phyloP scores from a whole-genome alignment of 2,797 vertebrate genomes.

The Pseudochaenichthys georgianus region DNA sequence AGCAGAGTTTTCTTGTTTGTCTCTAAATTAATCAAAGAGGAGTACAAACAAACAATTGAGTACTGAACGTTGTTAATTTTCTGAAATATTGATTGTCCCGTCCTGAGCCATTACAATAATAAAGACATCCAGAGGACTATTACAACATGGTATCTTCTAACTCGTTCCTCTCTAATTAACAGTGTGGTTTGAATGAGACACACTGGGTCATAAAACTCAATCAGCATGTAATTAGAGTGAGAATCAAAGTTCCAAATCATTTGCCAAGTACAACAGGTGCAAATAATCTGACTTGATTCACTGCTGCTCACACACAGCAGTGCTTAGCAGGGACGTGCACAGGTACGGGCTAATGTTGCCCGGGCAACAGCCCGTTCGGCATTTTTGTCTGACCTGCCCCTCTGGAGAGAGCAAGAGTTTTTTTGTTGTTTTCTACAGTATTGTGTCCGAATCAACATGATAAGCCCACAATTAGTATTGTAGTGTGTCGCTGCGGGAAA shows the following conservation, averaged over 20 bases:
- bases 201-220: constrained; percentile 37
- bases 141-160: constrained; percentile 24
- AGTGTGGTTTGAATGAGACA: constrained; percentile 28
- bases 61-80: neutral
- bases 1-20: neutral
- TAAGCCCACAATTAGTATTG: too few relatives aligned
- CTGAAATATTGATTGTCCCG: neutral
- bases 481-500: too few relatives aligned
- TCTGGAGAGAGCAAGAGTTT: too few relatives aligned
- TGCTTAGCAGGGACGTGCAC: neutral
- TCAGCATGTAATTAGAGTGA: constrained; percentile 50
- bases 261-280: constrained; percentile 41
- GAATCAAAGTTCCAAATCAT: constrained; percentile 44
- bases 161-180: constrained; percentile 54
- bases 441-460: too few relatives aligned
- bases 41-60: neutral
- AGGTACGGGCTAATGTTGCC: too few relatives aligned
- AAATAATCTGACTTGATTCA: constrained; percentile 29
- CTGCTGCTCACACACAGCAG: neutral
- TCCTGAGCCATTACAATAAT: constrained; percentile 34
- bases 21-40: neutral
- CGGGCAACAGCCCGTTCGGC: too few relatives aligned
- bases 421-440: too few relatives aligned
- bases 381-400: too few relatives aligned
- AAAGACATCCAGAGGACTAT: constrained; percentile 12